Percentiles rank a stretch among this genome's conserved stretches.
phyloP scores from a whole-genome alignment of 1,140 invertebrate genomes.

The Lasioglossum baleicum region DNA sequence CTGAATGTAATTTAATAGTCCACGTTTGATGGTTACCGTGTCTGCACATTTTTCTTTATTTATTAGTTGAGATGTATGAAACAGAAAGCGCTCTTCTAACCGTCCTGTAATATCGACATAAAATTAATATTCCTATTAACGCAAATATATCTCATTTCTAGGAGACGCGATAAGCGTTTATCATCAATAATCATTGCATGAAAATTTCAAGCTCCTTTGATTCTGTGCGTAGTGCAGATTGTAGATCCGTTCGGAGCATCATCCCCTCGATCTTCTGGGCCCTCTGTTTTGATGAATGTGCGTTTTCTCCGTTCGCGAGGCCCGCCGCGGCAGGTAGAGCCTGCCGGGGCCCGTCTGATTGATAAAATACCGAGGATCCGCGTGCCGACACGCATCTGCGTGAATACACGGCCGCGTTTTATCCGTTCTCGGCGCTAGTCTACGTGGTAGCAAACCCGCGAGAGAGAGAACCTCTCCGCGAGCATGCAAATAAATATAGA shows the following conservation, averaged over 20 bases:
- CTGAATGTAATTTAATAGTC: too few relatives aligned
- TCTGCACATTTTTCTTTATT: too few relatives aligned
- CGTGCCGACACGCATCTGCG: constrained; percentile 45
- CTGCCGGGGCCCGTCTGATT: constrained; percentile 43
- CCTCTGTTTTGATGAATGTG: constrained; percentile 63
- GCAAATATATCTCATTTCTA: too few relatives aligned
- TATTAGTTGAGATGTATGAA: too few relatives aligned
- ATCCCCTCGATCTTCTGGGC: constrained; percentile 5
- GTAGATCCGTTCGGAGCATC: neutral
- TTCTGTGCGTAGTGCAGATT: too few relatives aligned
- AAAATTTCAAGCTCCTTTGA: too few relatives aligned
- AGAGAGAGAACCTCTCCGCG: neutral
- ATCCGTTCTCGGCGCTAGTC: neutral
- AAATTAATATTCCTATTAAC: too few relatives aligned
- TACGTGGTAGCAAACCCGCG: neutral
- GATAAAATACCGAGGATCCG: constrained; percentile 60
- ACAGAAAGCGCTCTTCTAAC: too few relatives aligned
- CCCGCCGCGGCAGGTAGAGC: constrained; percentile 30
- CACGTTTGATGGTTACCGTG: too few relatives aligned
- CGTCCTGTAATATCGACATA: too few relatives aligned
- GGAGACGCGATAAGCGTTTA: too few relatives aligned
- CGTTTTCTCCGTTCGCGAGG: constrained; percentile 44
- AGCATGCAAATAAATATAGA: constrained; percentile 3
- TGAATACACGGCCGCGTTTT: neutral
- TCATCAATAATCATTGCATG: too few relatives aligned